Percentiles rank a stretch among this genome's conserved stretches.
These are phyloP conservation scores for Nomia melanderi DNA, from an alignment of 1,140 invertebrate genomes.

Conservation along the genomic window DNA sequence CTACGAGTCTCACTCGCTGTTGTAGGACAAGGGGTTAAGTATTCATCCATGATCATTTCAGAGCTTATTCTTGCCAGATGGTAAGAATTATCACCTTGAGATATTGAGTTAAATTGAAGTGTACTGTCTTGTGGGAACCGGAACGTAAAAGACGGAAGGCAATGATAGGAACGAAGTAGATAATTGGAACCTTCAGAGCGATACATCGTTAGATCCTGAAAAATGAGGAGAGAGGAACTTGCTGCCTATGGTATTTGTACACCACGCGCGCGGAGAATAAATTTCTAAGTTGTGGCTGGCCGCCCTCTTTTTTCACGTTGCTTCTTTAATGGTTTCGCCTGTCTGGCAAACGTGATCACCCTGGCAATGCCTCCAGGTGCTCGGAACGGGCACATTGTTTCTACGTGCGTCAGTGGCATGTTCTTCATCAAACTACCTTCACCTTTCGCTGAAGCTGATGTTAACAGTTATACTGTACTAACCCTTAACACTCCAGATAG, in stretches of 20 bases:
- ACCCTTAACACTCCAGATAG: neutral
- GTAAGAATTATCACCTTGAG: no score
- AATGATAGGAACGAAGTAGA: neutral
- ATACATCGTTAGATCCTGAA: neutral
- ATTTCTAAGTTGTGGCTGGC: neutral
- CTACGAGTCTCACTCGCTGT: no score
- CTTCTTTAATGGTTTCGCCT: constrained; percentile 10
- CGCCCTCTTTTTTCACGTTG: constrained; percentile 22
- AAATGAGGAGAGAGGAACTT: neutral
- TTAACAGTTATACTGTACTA: neutral
- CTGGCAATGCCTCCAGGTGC: constrained; percentile 36
- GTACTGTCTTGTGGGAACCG: neutral
- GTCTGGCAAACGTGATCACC: constrained; percentile 31
- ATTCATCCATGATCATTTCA: no score
- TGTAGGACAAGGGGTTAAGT: no score
- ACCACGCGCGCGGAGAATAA: neutral
- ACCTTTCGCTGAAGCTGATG: neutral
- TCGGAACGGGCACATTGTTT: constrained; percentile 11
- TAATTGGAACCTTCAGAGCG: neutral
- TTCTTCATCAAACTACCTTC: constrained; percentile 1
- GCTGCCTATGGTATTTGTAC: constrained; percentile 13
- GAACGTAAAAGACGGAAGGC: neutral
- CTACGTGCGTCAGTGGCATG: neutral
- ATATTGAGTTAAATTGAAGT: neutral
- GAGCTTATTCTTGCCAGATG: no score